Base-by-base conservation (phyloP, 2,113 vertebrate species). In the Cyphomyrus plagiostoma region DNA sequence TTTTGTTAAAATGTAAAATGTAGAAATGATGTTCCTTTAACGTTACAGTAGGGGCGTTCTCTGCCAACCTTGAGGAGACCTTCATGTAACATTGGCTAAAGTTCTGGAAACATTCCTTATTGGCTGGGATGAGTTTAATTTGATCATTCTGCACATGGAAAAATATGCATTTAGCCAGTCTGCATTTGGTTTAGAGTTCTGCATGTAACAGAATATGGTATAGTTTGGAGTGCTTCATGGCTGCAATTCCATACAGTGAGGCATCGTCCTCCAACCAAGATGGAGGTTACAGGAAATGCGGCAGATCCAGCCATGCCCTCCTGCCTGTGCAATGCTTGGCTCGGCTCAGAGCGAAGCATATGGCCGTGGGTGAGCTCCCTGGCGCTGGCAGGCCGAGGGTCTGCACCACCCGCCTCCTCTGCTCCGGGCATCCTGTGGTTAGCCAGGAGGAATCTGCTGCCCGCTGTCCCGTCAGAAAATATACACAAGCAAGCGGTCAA, bases 281-380 rank as follows among this genome's bases (percentile, higher is more conserved):
- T 87, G 48, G 85, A 35, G 49, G 50, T 58, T 30, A 74, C 9
- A 3, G 52, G 52, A 56, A n/a, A 13, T 46, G 52, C 1, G n/a
- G 53, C 53, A 2, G 35, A 30, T 62, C 35, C 13, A 42, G 21
- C 17, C 53, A 39, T 11, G 4, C 70, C 30, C 15, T 46, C 39
- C 35, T 35, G 53, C 52, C 62, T 3, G 35, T 11, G 35, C 1
- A 3, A 35, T 21, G 35, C 6, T 66, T 30, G 26, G 53, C 56
- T 50, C 23, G 30, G 19, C 56, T n/a, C 42, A 1, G 13, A 74
- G 48, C 1, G 42, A 50, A 83, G 52, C 88, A 89, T 83, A 89
- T 83, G 88, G 74, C 88, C 19, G 74, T 89, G 88, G 88, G 88
- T 50, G 74, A 82, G 48, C 82, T 30, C 74, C 30, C 49, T 5